Conservation (phyloP, 2,113 vertebrate species). For the Lophotis ruficrista region DNA sequence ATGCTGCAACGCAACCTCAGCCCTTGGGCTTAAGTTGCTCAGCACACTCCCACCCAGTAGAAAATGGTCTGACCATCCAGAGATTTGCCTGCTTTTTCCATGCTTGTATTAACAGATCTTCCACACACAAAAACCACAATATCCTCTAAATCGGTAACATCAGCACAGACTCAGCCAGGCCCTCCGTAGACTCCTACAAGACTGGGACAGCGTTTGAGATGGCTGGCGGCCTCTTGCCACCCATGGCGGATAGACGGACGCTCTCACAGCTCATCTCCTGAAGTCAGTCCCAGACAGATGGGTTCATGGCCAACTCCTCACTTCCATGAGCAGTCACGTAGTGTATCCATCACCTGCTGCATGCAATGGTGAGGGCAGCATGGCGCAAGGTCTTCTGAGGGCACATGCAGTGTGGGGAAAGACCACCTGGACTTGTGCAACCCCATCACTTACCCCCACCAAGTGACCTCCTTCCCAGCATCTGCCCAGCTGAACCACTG, state of each 20-base stretch:
- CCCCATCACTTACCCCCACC: neutral
- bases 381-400: neutral
- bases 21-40: neutral
- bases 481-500: neutral
- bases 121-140: neutral
- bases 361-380: neutral
- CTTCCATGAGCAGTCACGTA: neutral
- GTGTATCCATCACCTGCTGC: neutral
- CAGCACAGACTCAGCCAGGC: neutral
- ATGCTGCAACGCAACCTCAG: neutral
- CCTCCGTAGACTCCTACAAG: neutral
- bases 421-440: neutral
- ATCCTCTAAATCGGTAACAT: neutral
- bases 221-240: neutral
- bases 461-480: neutral
- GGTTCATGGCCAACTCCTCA: neutral
- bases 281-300: neutral
- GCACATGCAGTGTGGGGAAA: neutral
- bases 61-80: neutral
- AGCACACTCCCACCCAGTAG: rapidly evolving
- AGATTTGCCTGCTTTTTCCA: neutral
- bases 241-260: neutral
- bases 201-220: neutral
- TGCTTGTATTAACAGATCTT: neutral
- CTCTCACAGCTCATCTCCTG: neutral